Conservation (phyloP, 92 coral and sea anemone genomes). For the Nematostella vectensis region DNA sequence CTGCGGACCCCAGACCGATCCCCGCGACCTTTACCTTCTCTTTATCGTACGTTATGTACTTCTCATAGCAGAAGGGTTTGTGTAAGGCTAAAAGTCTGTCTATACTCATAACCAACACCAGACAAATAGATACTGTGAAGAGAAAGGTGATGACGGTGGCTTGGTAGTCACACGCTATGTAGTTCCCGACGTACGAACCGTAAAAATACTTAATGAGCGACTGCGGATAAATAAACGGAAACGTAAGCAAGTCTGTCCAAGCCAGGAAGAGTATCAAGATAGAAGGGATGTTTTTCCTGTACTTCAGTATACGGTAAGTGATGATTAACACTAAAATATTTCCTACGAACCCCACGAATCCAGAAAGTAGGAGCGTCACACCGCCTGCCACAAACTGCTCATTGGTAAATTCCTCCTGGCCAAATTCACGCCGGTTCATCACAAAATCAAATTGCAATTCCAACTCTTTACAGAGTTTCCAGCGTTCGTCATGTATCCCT, state of each 20-base stretch:
- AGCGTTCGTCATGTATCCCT: no score
- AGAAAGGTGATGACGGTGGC: conserved; percentile 63
- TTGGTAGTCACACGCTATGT: conserved; percentile 81
- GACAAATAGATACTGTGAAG: conserved; percentile 50
- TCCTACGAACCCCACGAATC: conserved; percentile 64
- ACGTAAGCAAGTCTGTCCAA: conserved; percentile 71
- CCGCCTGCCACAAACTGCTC: conserved; percentile 89
- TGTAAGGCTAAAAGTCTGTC: conserved; percentile 77
- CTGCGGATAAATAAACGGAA: conserved; percentile 77
- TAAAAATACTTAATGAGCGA: conserved; percentile 70
- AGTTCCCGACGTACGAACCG: conserved; percentile 64
- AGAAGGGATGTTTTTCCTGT: conserved; percentile 78
- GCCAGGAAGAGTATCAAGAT: conserved; percentile 74
- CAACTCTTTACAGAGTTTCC: no score
- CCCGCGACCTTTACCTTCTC: conserved; percentile 65
- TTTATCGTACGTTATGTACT: conserved; percentile 61
- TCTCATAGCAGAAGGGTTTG: conserved; percentile 79
- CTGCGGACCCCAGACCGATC: conserved; percentile 49
- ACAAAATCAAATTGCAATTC: conserved; percentile 8
- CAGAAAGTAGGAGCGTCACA: conserved; percentile 54
- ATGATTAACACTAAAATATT: conserved; percentile 57
- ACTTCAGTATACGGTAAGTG: conserved; percentile 69
- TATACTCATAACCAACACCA: conserved; percentile 77
- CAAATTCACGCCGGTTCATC: conserved; percentile 72
- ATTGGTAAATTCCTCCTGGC: conserved; percentile 61